Evolutionary conservation across 2,797 vertebrate species (phyloP), one percentile per base, ranked within the genome.

Genomic region (Adrianichthys oophorus): DNA sequence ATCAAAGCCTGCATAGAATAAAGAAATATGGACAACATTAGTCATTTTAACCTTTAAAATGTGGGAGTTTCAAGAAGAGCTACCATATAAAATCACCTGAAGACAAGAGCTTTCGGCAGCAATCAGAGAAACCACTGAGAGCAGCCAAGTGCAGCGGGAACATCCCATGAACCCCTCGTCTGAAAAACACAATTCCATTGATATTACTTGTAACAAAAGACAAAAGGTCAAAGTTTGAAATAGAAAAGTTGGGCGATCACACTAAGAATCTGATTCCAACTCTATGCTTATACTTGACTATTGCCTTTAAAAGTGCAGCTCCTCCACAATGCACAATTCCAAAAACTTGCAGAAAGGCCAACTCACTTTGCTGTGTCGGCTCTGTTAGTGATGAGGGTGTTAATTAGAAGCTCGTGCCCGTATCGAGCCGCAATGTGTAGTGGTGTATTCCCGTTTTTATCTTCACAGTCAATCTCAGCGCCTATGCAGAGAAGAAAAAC

Each of bases 71-170:
- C 12, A 12, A 32, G 29, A 32, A 10, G 29, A 10, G 29, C 29
- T 32, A 32, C 7, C 29, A 32, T 37, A 37, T 4, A 37, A 32
- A 37, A 12, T 37, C 68, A 98, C 97, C 96, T 89, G 96, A 98
- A 62, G 95, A 97, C 74, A 99, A 93, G 42, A 99, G 96, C 77
- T 99, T 99, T 86, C 96, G 92, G 85, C 97, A 99, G 92, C 96
- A 99, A 92, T 98, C 96, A 46, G 97, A 98, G 90, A 99, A 99
- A 63, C 97, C 97, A 78, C 97, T 98, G 79, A 99, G 93, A 70
- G 97, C 97, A 84, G 97, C 96, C 92, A 99, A 90, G 89, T 99
- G 97, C 70, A 99, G 92, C 15, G 97, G 97, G 85, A 98, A 98
- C 97, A 99, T 99, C 74, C 97, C 96, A 71, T 99, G 95, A 87